A percentile compares a stretch with the other conserved stretches of the same genome.
These are phyloP conservation scores for Molothrus aeneus DNA, from an alignment of 2,797 vertebrate genomes.

Conservation along the genomic window DNA sequence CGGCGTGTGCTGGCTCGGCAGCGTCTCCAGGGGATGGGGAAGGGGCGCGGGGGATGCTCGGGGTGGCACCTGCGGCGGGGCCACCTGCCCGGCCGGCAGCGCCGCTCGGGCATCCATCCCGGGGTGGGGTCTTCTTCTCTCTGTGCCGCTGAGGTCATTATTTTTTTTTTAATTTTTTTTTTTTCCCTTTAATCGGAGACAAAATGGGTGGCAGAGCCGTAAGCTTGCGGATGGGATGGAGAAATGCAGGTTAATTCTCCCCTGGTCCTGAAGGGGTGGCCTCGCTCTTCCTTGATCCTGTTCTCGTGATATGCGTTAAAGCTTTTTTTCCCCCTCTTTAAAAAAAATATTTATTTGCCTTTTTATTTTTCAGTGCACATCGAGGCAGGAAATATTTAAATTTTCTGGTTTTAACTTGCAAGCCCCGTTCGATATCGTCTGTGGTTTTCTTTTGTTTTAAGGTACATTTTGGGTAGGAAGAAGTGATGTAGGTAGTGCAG, in stretches of 20 bases:
- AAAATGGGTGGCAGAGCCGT: slow-evolving; percentile 55
- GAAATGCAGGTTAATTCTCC: slow-evolving; percentile 49
- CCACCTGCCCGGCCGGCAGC: not conserved
- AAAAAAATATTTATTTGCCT: not conserved
- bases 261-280: slow-evolving; percentile 29
- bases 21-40: not conserved
- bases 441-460: slow-evolving; percentile 29
- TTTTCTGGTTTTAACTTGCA: not conserved
- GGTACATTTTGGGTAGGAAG: not conserved
- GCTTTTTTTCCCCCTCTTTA: fast-evolving
- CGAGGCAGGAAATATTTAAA: not conserved
- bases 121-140: not conserved
- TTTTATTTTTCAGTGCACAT: not conserved
- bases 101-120: not conserved
- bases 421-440: fast-evolving
- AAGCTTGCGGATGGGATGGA: not conserved
- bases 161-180: not conserved
- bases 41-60: not conserved
- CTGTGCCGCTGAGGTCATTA: fast-evolving
- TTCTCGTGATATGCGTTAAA: slow-evolving; percentile 22
- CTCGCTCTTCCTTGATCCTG: slow-evolving; percentile 23
- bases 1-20: not conserved
- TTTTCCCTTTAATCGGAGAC: not conserved
- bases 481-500: not conserved
- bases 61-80: slow-evolving; percentile 9